A percentile compares a stretch with the other conserved stretches of the same genome.
Evolutionary conservation across 2,113 vertebrate species (phyloP).

Genomic region (Casuarius casuarius): DNA sequence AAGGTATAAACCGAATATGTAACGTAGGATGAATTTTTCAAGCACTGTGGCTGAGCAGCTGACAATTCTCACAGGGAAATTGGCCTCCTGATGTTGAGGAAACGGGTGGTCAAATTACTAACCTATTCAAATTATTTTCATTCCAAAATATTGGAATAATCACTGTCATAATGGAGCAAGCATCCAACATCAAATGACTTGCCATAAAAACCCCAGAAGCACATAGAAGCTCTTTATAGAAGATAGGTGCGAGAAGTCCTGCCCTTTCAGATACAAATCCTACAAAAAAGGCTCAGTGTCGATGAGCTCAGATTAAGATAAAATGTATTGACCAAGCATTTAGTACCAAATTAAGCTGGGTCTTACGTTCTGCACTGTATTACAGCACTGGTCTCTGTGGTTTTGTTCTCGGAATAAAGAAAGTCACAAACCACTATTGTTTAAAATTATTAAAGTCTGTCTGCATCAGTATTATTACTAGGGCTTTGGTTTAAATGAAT

Average conservation of each 20-base stretch:
- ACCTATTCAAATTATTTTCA: neutral
- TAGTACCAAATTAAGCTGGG: neutral
- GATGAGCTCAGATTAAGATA: constrained; percentile 39
- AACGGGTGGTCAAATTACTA: neutral
- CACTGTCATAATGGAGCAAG: neutral
- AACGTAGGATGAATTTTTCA: neutral
- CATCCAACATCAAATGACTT: neutral
- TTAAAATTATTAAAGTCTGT: constrained; percentile 47
- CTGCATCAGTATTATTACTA: constrained; percentile 47
- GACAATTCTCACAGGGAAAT: constrained; percentile 3
- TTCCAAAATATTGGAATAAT: constrained; percentile 20
- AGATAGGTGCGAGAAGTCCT: neutral
- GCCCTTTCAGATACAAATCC: constrained; percentile 4
- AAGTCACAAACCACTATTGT: constrained; percentile 42
- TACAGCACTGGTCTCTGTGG: neutral
- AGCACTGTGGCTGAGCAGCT: neutral
- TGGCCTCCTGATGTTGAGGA: neutral
- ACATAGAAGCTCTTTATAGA: neutral
- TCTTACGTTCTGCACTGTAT: constrained; percentile 11
- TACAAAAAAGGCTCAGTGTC: neutral
- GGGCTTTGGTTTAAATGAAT: constrained; percentile 19
- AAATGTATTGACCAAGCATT: neutral
- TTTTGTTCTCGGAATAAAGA: constrained; percentile 26
- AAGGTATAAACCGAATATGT: neutral
- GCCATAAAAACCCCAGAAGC: neutral